These are phyloP conservation scores for Boloria euphrosyne DNA, from an alignment of 2,888 invertebrate species.

Conservation along the genomic window DNA sequence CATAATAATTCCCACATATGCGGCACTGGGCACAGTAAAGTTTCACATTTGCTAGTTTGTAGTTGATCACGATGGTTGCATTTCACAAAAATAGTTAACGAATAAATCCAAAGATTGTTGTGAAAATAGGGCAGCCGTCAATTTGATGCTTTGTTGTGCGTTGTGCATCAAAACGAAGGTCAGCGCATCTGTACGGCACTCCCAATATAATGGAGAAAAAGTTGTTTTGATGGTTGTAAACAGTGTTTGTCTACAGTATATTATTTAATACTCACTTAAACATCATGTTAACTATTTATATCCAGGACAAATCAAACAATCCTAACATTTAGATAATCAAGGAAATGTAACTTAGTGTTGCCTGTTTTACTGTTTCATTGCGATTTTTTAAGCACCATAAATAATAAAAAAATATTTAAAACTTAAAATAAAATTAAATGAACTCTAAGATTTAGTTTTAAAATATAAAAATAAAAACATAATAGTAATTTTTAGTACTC, in stretches of 20 bases:
- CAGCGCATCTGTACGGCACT: conserved; percentile 81
- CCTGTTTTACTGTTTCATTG: conserved; percentile 47
- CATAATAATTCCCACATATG: conserved; percentile 68
- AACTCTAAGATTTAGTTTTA: too few species aligned
- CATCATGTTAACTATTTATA: conserved; percentile 71
- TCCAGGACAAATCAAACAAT: conserved; percentile 77
- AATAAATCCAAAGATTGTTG: conserved; percentile 74
- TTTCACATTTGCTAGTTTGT: conserved; percentile 47
- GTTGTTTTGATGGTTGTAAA: conserved; percentile 47
- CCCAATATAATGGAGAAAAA: conserved; percentile 60
- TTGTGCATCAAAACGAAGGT: conserved; percentile 83
- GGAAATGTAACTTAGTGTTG: conserved; percentile 67
- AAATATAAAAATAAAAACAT: too few species aligned
- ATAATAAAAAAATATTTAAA: too few species aligned
- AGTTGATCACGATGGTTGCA: conserved; percentile 48
- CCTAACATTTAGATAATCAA: conserved; percentile 76
- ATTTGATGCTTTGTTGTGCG: conserved; percentile 84
- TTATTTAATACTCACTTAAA: conserved; percentile 75
- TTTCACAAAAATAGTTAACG: conserved; percentile 52
- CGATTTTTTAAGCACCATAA: neutral
- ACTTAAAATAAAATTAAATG: neutral
- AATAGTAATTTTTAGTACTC: too few species aligned
- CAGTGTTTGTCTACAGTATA: conserved; percentile 49
- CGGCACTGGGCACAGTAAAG: conserved; percentile 58
- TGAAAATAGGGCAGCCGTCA: conserved; percentile 83